Conservation (phyloP, 2,797 vertebrate species). For the Triplophysa bombifrons region DNA sequence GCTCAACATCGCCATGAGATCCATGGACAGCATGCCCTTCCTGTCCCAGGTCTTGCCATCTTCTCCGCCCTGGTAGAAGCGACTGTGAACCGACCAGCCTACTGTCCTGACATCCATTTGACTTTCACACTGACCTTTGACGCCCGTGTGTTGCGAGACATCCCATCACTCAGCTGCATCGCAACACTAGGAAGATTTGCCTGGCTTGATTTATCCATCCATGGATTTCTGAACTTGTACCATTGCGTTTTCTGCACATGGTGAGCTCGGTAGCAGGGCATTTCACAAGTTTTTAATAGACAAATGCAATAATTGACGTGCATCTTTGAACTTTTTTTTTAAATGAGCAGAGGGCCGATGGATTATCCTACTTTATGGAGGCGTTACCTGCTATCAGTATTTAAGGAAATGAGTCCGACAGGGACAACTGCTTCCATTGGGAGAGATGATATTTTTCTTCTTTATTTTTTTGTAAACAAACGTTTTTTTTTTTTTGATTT, state of each 20-base stretch:
- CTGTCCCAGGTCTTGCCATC: slow-evolving; percentile 96
- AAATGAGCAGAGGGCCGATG: slow-evolving; percentile 31
- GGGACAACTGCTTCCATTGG: slow-evolving; percentile 74
- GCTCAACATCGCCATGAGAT: slow-evolving; percentile 94
- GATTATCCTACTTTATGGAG: slow-evolving; percentile 50
- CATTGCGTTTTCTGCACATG: slow-evolving; percentile 11
- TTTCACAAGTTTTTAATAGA: slow-evolving; percentile 61
- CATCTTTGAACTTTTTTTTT: slow-evolving; percentile 63
- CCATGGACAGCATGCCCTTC: slow-evolving; percentile 87
- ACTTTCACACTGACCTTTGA: slow-evolving; percentile 54
- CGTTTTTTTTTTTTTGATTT: background rate
- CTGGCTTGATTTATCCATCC: slow-evolving; percentile 63
- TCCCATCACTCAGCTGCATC: slow-evolving; percentile 1
- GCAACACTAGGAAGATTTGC: slow-evolving; percentile 24
- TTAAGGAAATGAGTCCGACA: slow-evolving; percentile 78
- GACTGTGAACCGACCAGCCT: slow-evolving; percentile 38
- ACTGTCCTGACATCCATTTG: slow-evolving; percentile 56
- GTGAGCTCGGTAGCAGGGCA: slow-evolving; percentile 35
- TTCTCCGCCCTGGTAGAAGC: slow-evolving; percentile 89
- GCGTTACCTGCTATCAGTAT: slow-evolving; percentile 81
- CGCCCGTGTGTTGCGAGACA: background rate
- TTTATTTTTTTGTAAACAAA: slow-evolving; percentile 17
- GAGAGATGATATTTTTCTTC: slow-evolving; percentile 52
- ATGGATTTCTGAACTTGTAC: slow-evolving; percentile 69
- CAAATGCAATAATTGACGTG: slow-evolving; percentile 77